A percentile compares a stretch with the other conserved stretches of the same genome.
Evolutionary conservation across 2,113 vertebrate genomes (phyloP).

Genomic region (Anhinga anhinga): DNA sequence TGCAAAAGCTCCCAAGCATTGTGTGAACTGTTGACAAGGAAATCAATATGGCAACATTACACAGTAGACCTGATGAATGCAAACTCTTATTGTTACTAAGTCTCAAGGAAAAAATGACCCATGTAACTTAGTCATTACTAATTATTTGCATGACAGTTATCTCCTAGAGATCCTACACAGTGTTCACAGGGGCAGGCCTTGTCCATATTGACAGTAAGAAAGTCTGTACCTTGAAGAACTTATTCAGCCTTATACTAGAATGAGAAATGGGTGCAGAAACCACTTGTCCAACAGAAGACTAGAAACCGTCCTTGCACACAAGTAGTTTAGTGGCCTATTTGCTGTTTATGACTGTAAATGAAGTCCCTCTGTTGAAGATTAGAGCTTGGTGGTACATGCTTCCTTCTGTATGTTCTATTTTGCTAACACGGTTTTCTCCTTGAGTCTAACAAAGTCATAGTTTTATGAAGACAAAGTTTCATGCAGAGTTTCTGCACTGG

Average conservation of each 20-base stretch:
- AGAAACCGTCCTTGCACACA: neutral
- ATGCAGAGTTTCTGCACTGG: neutral
- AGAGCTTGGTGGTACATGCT: neutral
- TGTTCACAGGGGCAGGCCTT: neutral
- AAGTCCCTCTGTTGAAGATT: neutral
- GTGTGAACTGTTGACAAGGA: neutral
- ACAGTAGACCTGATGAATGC: neutral
- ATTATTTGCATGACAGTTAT: neutral
- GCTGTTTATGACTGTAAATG: neutral
- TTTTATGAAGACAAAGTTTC: neutral
- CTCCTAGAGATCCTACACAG: neutral
- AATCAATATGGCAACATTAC: neutral
- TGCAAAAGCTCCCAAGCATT: fast-evolving
- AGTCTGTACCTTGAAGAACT: neutral
- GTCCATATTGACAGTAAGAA: neutral
- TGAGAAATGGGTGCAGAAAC: neutral
- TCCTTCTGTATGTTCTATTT: neutral
- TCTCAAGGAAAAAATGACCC: neutral
- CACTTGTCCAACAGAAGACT: neutral
- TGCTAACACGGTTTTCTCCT: neutral
- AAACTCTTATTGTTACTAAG: neutral
- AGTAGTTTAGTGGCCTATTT: neutral
- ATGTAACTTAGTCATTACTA: neutral
- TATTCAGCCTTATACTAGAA: neutral
- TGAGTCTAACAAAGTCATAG: neutral